Base-by-base conservation (phyloP, 2,113 vertebrate species). In the Aptenodytes patagonicus region DNA sequence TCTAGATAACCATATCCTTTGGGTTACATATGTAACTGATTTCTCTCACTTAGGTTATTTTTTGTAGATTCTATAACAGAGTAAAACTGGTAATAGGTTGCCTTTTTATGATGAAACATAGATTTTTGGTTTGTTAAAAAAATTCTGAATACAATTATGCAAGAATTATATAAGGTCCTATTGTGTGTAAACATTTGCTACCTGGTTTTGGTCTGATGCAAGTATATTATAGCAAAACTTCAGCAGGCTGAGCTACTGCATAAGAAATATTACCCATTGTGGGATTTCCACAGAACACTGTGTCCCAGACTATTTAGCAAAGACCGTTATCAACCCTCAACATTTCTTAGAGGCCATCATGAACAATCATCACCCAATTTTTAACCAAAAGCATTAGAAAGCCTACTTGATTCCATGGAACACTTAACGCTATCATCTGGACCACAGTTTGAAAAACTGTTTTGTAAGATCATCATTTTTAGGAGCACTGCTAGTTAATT, bases 321-420 rank as follows among this genome's bases (percentile, higher is more conserved):
- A 80, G 20, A 61, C 18, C 11, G 13, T 34, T 46, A 22, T 25
- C 16, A 81, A 29, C 8, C 38, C 52, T 26, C 61, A 81, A 1
- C 10, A 7, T 38, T 75, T 93, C 54, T 76, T 11, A n/a, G 49
- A 66, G 14, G 7, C 7, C 31, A 40, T 6, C 28, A 42, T 0
- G 2, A 78, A 58, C 6, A 17, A 78, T 15, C 47, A 66, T 2
- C 47, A 34, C 18, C 20, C 15, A 26, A 1, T 64, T 91, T 55
- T 79, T 31, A 80, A 68, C 15, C 32, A n/a, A 76, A 79, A 75
- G 14, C 7, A 2, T 64, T 18, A 11, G 8, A 81, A 83, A 72
- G 25, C 11, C 34, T 26, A 17, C 0, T 0, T 2, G 28, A 62
- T 46, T 57, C 54, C 54, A 46, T 3, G 9, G 34, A 76, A 70